Base-by-base conservation (phyloP, 2,113 vertebrate species). In the Upupa epops region DNA sequence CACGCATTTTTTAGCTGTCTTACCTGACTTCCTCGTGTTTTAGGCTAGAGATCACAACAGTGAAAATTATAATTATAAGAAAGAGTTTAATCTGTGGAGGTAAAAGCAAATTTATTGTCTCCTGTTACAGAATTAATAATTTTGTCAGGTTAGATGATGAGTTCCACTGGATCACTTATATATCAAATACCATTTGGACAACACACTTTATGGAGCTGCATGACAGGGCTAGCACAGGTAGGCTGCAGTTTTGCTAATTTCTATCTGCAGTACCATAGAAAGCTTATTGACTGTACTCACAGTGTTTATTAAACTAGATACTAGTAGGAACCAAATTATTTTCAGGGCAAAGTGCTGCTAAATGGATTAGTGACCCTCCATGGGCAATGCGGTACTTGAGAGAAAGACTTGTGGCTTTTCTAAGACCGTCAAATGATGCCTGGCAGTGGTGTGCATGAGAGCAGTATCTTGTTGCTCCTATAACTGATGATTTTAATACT, bases 401-500 rank as follows among this genome's bases (percentile, higher is more conserved):
- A 51, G 25, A 9, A 52, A 83, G 51, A 25, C 46, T 28, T 19
- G 32, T 86, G 55, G 46, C 34, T 72, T 78, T 80, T 78, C 11
- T 78, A 42, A 86, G 81, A 15, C 26, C 25, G 25, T 6, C 17
- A 78, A 11, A 48, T 48, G 37, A 34, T 56, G 17, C 18, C 22
- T 66, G 42, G 4, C 82, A 31, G 36, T 66, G 31, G 15, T 11
- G 9, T 71, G 22, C 24, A 18, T 65, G 49, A 84, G 6, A 75
- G 40, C 40, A 78, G 2, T 79, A 60, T 82, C 79, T 83, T 89
- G 28, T 78, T 90, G 26, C 22, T 92, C 15, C 32, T 69, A 3
- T 87, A 87, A 87, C 14, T 82, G 45, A 82, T 93, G 32, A 75
- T 79, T 88, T 93, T 87, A 78, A 90, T 90, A 81, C 48, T 58